Evolutionary conservation across 1,140 invertebrate genomes (phyloP).

Genomic region (Eurosta solidaginis): DNA sequence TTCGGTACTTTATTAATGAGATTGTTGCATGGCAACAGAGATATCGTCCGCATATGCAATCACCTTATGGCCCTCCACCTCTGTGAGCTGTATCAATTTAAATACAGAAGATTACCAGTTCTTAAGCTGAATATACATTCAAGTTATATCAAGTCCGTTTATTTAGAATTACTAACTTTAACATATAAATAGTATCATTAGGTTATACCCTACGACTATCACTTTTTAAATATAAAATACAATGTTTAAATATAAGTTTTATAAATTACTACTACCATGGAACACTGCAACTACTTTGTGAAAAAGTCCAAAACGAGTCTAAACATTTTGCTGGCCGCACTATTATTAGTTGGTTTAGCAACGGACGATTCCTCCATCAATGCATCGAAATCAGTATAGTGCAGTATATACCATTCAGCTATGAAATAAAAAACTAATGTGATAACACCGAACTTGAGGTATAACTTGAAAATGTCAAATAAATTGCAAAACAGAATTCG

Average conservation of each 20-base stretch:
- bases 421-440: slow-evolving; percentile 48
- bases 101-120: too few relatives aligned
- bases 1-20: too few relatives aligned
- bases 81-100: too few relatives aligned
- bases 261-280: not conserved
- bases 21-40: too few relatives aligned
- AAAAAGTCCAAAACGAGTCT: slow-evolving; percentile 53
- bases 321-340: slow-evolving; percentile 46
- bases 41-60: too few relatives aligned
- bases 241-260: not conserved
- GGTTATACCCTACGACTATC: too few relatives aligned
- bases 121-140: too few relatives aligned
- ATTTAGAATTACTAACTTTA: too few relatives aligned
- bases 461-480: slow-evolving; percentile 51
- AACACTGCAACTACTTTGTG: slow-evolving; percentile 29
- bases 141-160: too few relatives aligned
- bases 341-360: slow-evolving; percentile 39
- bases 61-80: too few relatives aligned
- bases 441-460: slow-evolving; percentile 49
- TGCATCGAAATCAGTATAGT: slow-evolving; percentile 46
- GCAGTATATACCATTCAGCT: slow-evolving; percentile 53
- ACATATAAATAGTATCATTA: too few relatives aligned
- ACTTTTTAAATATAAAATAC: too few relatives aligned
- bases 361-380: not conserved
- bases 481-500: slow-evolving; percentile 41